Evolutionary conservation across 2,113 vertebrate species (phyloP).

Genomic region (Rhinolophus ferrumequinum): DNA sequence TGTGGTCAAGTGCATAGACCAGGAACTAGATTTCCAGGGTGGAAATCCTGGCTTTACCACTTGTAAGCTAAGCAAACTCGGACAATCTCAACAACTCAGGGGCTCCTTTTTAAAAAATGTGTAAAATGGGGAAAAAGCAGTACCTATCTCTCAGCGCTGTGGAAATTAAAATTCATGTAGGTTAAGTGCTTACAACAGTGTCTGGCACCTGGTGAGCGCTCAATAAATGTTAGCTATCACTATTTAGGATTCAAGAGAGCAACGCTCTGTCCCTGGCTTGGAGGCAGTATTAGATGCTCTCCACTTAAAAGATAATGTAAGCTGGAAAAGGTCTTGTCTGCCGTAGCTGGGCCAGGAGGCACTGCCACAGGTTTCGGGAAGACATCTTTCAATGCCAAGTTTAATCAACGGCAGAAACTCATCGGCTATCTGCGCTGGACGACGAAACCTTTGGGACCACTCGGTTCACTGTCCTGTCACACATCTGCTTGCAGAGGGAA

Average conservation of each 20-base stretch:
- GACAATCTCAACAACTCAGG: not conserved
- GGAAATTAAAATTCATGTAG: not conserved
- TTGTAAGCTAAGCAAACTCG: not conserved
- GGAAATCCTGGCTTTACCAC: not conserved
- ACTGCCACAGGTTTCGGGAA: not conserved
- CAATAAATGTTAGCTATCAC: no score
- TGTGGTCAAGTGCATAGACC: not conserved
- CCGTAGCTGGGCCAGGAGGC: not conserved
- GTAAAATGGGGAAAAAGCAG: not conserved
- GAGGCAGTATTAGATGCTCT: not conserved
- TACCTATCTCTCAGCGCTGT: not conserved
- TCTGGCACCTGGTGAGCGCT: not conserved
- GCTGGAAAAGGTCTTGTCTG: not conserved
- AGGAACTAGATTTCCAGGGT: not conserved
- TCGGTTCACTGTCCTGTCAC: not conserved
- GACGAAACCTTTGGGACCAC: not conserved
- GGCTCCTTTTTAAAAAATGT: not conserved
- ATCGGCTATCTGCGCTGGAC: not conserved
- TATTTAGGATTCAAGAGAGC: not conserved
- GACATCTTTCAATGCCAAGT: not conserved
- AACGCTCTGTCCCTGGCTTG: not conserved
- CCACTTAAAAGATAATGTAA: not conserved
- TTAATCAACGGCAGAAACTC: not conserved
- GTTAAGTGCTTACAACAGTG: not conserved
- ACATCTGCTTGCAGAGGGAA: not conserved